These are phyloP conservation scores for Stenolophus ochropezus DNA, from an alignment of 2,888 invertebrate genomes.

Conservation along the genomic window DNA sequence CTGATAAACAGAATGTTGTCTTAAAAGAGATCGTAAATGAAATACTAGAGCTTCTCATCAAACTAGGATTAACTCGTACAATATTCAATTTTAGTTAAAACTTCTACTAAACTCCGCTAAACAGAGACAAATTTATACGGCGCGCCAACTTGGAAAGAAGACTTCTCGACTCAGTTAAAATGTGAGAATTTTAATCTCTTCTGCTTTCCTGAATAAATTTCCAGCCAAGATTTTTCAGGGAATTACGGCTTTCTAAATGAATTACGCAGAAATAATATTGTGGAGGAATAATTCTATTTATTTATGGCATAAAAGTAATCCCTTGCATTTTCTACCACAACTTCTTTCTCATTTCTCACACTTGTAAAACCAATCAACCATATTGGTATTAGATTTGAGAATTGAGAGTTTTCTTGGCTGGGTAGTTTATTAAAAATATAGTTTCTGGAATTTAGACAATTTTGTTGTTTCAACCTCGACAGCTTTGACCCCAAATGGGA, in stretches of 20 bases:
- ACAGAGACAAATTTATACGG: slow-evolving; percentile 13
- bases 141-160: background rate
- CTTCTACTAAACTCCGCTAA: slow-evolving; percentile 6
- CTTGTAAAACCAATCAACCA: no score
- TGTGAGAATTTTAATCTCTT: slow-evolving; percentile 18
- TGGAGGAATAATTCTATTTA: background rate
- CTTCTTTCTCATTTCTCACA: no score
- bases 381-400: no score
- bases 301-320: no score
- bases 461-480: no score
- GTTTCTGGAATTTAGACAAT: no score
- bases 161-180: slow-evolving; percentile 5
- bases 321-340: no score
- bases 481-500: no score
- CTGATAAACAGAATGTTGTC: slow-evolving; percentile 11
- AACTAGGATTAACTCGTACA: slow-evolving; percentile 28
- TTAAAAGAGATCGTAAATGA: slow-evolving; percentile 9
- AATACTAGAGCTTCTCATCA: slow-evolving; percentile 23
- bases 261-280: background rate
- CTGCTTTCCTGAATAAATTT: slow-evolving; percentile 3
- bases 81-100: slow-evolving; percentile 31
- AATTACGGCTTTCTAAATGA: background rate
- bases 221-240: background rate
- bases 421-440: no score
- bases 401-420: no score